Conservation (phyloP, 2,797 vertebrate genomes). For the Myotis daubentonii region DNA sequence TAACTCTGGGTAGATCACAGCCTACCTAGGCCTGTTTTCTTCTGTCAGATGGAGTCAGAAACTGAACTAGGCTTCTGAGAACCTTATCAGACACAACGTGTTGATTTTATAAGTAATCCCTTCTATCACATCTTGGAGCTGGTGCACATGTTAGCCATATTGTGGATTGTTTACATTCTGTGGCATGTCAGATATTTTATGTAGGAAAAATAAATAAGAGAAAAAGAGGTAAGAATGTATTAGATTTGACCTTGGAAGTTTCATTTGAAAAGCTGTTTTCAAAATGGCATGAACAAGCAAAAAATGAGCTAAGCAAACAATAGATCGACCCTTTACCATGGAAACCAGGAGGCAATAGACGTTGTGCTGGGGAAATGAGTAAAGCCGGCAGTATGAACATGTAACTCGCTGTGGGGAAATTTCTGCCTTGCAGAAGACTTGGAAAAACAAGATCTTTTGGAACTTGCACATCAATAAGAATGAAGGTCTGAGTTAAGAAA, state of each 20-base stretch:
- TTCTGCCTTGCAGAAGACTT: constrained; percentile 4
- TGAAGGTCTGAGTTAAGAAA: constrained; percentile 33
- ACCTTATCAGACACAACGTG: background rate
- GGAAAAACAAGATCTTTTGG: constrained; percentile 26
- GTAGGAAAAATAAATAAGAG: constrained; percentile 7
- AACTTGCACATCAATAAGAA: constrained; percentile 24
- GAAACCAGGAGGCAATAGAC: constrained; percentile 70
- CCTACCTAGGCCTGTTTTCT: background rate
- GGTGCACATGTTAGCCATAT: background rate
- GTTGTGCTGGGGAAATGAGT: constrained; percentile 41
- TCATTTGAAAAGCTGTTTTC: constrained; percentile 55
- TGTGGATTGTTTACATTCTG: background rate
- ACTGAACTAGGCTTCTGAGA: background rate
- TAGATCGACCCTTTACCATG: constrained; percentile 66
- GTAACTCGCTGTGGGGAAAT: background rate
- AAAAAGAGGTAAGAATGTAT: constrained; percentile 25
- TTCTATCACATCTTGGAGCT: background rate
- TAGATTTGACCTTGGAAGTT: constrained; percentile 60
- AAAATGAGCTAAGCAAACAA: constrained; percentile 67
- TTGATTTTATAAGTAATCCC: background rate
- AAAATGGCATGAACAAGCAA: constrained; percentile 59
- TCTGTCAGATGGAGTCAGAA: background rate
- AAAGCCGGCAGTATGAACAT: background rate
- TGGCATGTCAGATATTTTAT: background rate
- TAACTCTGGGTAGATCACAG: background rate